These are phyloP conservation scores for Lithosia quadra DNA, from an alignment of 2,888 invertebrate genomes.

Conservation along the genomic window DNA sequence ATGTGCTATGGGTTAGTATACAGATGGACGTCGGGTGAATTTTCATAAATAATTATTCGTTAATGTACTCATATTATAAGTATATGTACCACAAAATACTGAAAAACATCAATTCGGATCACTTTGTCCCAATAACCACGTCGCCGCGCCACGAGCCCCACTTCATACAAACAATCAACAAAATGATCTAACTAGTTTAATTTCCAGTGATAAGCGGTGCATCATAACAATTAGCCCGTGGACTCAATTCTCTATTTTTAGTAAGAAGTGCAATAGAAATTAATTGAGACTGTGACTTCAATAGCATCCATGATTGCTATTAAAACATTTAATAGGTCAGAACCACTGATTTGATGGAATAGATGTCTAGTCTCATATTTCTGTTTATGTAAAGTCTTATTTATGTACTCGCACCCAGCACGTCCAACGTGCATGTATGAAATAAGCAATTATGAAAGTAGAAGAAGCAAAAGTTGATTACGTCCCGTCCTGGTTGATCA, in stretches of 20 bases:
- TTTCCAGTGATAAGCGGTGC: conserved; percentile 55
- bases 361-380: neutral
- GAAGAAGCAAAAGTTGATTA: no score
- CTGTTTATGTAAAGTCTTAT: neutral
- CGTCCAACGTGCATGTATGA: neutral
- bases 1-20: no score
- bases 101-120: neutral
- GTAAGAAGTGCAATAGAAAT: conserved; percentile 47
- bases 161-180: conserved; percentile 51
- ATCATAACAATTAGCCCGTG: conserved; percentile 41
- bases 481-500: no score
- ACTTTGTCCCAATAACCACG: conserved; percentile 25
- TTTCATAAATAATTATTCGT: no score
- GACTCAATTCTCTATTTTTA: conserved; percentile 53
- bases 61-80: neutral
- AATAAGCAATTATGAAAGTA: neutral
- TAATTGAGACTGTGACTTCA: conserved; percentile 40
- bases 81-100: neutral
- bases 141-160: conserved; percentile 17
- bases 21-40: no score
- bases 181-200: conserved; percentile 52
- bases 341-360: conserved; percentile 32
- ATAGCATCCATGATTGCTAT: conserved; percentile 32
- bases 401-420: neutral
- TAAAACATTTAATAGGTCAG: conserved; percentile 40